Conservation (phyloP, 2,113 vertebrate genomes). For the Cricetomys ansorgei region DNA sequence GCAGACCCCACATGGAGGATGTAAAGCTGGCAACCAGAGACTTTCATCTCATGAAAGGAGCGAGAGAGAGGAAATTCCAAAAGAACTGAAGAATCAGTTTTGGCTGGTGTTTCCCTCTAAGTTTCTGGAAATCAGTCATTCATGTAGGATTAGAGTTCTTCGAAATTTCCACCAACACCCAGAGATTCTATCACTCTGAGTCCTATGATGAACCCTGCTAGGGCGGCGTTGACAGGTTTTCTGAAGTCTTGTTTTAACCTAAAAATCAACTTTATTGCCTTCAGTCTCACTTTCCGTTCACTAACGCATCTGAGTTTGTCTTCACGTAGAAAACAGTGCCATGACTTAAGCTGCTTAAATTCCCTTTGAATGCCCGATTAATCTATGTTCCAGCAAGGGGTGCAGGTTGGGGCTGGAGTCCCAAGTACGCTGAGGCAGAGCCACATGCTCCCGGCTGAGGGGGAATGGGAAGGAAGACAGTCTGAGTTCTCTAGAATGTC, state of each 20-base stretch:
- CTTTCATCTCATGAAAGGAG: background rate
- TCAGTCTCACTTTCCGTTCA: background rate
- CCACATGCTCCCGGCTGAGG: background rate
- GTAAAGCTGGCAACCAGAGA: background rate
- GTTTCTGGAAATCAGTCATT: constrained; percentile 32
- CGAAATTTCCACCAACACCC: background rate
- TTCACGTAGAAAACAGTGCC: constrained; percentile 41
- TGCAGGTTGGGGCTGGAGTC: background rate
- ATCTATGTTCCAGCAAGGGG: background rate
- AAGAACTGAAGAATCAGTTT: constrained; percentile 23
- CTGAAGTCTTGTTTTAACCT: constrained; percentile 23
- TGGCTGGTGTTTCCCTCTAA: background rate
- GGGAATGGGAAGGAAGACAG: background rate
- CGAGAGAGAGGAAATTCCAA: background rate
- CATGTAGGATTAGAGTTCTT: background rate
- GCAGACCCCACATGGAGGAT: background rate
- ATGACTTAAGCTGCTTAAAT: background rate
- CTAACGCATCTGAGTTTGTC: background rate
- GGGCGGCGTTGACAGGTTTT: background rate
- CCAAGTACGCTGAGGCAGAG: background rate
- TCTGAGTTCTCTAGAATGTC: background rate
- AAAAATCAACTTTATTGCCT: constrained; percentile 41
- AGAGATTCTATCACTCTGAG: background rate
- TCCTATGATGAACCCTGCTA: background rate
- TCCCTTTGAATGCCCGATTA: constrained; percentile 12